phyloP scores from a whole-genome alignment of 2,888 invertebrate genomes.

The Phyto melanocephala region DNA sequence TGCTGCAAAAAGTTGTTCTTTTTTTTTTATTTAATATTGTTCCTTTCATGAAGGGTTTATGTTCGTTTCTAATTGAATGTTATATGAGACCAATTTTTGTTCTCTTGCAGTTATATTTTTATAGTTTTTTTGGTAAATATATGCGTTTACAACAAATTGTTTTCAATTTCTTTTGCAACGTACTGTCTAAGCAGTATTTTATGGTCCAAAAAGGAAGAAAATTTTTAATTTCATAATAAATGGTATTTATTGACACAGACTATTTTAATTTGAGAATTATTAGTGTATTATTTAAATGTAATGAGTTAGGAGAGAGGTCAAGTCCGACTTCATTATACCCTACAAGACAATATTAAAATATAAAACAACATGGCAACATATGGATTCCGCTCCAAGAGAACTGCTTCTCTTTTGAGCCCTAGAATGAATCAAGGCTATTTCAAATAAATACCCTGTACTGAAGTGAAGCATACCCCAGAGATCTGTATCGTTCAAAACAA shows the following conservation, averaged over 20 bases:
- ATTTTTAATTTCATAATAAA: background rate
- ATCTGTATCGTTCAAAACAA: too few species aligned
- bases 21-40: background rate
- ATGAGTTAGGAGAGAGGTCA: too few species aligned
- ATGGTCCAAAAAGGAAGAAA: background rate
- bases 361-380: too few species aligned
- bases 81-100: slow-evolving; percentile 10
- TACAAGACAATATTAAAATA: too few species aligned
- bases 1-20: slow-evolving; percentile 31
- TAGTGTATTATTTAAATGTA: too few species aligned
- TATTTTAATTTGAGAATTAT: background rate
- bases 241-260: too few species aligned
- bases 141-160: background rate
- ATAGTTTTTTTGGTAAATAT: slow-evolving; percentile 17
- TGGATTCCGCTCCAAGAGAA: too few species aligned
- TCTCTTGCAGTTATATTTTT: slow-evolving; percentile 29
- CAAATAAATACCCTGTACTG: too few species aligned
- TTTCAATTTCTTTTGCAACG: background rate
- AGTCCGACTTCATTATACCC: too few species aligned
- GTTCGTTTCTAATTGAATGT: slow-evolving; percentile 34
- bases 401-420: too few species aligned
- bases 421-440: too few species aligned
- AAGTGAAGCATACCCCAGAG: too few species aligned
- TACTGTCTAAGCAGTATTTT: background rate
- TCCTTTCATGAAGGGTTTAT: background rate